Evolutionary conservation across 2,888 invertebrate genomes (phyloP).

Genomic region (Eulithis prunata): DNA sequence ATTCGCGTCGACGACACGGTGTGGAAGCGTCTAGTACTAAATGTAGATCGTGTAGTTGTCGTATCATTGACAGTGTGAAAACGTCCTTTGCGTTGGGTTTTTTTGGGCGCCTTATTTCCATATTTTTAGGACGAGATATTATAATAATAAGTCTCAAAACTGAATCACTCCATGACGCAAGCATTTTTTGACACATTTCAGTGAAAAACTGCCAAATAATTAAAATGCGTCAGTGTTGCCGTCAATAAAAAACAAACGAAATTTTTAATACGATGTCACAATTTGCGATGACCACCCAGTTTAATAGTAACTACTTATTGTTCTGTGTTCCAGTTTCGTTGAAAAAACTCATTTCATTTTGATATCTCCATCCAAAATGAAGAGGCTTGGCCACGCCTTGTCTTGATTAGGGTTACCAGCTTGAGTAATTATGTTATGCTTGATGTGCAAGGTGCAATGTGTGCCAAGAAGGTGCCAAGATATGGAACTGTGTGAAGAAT

Average conservation of each 20-base stretch:
- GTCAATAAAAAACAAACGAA: conserved; percentile 1
- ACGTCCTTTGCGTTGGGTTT: too few relatives aligned
- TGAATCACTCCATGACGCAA: too few relatives aligned
- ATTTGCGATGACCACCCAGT: conserved; percentile 27
- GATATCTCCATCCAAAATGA: conserved; percentile 27
- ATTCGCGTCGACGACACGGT: too few relatives aligned
- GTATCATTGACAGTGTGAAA: too few relatives aligned
- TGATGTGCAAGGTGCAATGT: conserved; percentile 9
- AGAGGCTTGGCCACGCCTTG: conserved; percentile 21
- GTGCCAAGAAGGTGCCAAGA: neutral
- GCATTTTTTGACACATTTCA: too few relatives aligned
- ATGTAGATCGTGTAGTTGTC: too few relatives aligned
- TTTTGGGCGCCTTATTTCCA: too few relatives aligned
- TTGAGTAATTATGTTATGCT: conserved; percentile 14
- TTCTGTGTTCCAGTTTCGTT: conserved; percentile 14
- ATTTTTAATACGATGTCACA: conserved; percentile 24
- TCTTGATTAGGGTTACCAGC: conserved; percentile 29
- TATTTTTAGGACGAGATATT: too few relatives aligned
- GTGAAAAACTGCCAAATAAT: too few relatives aligned
- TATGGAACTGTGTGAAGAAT: neutral
- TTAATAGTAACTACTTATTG: conserved; percentile 16
- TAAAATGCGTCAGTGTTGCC: conserved; percentile 1
- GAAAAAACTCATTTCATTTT: conserved; percentile 29
- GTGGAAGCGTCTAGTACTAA: too few relatives aligned
- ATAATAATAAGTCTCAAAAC: too few relatives aligned